These are phyloP conservation scores for Lepas anatifera DNA, from an alignment of 2,888 invertebrate genomes.

Conservation along the genomic window DNA sequence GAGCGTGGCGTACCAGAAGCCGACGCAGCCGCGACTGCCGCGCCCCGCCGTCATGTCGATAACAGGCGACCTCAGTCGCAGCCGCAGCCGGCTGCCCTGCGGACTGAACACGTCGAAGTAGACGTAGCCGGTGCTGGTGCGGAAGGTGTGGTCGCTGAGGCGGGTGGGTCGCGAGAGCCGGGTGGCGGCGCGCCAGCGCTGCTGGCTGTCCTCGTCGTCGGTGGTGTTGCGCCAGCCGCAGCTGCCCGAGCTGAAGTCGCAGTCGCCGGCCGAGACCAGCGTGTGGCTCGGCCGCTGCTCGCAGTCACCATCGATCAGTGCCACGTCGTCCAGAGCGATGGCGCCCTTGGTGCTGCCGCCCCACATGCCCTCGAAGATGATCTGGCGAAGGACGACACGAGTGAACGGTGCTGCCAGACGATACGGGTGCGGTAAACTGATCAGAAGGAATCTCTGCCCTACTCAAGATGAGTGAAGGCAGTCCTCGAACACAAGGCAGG, in stretches of 20 bases:
- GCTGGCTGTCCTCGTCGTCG: slow-evolving; percentile 28
- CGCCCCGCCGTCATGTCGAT: slow-evolving; percentile 34
- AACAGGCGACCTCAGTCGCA: slow-evolving; percentile 38
- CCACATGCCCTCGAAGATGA: slow-evolving; percentile 44
- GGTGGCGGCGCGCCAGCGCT: slow-evolving; percentile 44
- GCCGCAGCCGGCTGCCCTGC: slow-evolving; percentile 33
- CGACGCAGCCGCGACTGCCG: slow-evolving; percentile 37
- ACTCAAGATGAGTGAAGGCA: no score
- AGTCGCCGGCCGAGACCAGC: slow-evolving; percentile 39
- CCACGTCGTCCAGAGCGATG: slow-evolving; percentile 45
- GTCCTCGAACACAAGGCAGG: no score
- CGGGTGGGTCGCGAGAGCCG: slow-evolving; percentile 43
- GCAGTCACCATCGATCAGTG: slow-evolving; percentile 43
- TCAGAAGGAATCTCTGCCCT: no score
- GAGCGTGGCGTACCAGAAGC: slow-evolving; percentile 38
- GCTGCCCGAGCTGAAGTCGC: slow-evolving; percentile 43
- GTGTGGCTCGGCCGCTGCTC: slow-evolving; percentile 37
- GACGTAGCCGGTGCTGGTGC: slow-evolving; percentile 43
- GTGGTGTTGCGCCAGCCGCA: slow-evolving; percentile 44
- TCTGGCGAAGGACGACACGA: neutral
- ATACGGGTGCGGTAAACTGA: no score
- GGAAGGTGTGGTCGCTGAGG: slow-evolving; percentile 45
- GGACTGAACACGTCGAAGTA: slow-evolving; percentile 46
- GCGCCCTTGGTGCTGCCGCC: slow-evolving; percentile 44
- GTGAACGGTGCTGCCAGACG: no score